Evolutionary conservation across 2,888 invertebrate genomes (phyloP).

Genomic region (Pandemis heparana): DNA sequence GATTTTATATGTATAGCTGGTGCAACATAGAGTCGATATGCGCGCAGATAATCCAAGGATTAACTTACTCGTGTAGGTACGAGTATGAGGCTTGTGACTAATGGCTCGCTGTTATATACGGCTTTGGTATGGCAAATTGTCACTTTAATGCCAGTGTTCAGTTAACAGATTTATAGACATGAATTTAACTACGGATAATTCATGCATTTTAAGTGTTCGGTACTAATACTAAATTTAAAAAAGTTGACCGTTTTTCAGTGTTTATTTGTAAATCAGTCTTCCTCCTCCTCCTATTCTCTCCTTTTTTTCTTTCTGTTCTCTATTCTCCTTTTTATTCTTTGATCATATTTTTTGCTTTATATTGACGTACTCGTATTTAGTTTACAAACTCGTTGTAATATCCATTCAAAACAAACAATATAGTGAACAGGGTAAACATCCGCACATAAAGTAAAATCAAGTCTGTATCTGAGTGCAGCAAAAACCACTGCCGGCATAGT

Average conservation of each 20-base stretch:
- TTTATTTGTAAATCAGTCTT: no score
- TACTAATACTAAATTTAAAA: not conserved
- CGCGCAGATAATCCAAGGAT: conserved; percentile 46
- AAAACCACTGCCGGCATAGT: conserved; percentile 4
- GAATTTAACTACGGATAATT: not conserved
- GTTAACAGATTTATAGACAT: not conserved
- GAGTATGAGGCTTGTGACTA: conserved; percentile 29
- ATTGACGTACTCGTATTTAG: not conserved
- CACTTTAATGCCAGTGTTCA: not conserved
- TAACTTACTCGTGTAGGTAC: conserved; percentile 31
- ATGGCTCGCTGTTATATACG: conserved; percentile 34
- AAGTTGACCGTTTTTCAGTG: not conserved
- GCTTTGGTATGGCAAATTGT: not conserved
- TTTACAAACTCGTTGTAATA: conserved; percentile 1
- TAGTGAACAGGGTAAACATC: conserved; percentile 2
- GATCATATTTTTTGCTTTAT: not conserved
- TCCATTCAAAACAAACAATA: conserved; percentile 6
- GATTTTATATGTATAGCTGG: conserved; percentile 54
- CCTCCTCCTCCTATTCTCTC: no score
- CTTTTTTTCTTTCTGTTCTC: not conserved
- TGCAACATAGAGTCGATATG: conserved; percentile 57
- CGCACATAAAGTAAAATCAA: conserved; percentile 13
- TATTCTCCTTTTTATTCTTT: not conserved
- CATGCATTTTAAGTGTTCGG: not conserved
- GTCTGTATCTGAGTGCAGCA: conserved; percentile 27